phyloP scores from a whole-genome alignment of 2,113 vertebrate genomes.

The Aptenodytes forsteri region DNA sequence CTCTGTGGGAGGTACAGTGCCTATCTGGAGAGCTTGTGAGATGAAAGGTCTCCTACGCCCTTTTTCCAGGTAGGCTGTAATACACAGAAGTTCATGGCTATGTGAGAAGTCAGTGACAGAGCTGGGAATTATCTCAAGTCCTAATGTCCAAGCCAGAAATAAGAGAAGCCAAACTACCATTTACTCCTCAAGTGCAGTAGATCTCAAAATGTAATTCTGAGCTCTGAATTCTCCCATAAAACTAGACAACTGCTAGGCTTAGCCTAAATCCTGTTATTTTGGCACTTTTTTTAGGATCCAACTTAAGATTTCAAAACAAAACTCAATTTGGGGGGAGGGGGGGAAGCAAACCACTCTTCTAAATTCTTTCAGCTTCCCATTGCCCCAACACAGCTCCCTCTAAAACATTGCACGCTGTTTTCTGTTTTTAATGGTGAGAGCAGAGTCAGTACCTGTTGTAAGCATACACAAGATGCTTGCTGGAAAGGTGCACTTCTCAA shows the following conservation, averaged over 20 bases:
- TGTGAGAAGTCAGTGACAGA: not conserved
- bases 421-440: not conserved
- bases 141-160: not conserved
- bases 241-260: not conserved
- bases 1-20: not conserved
- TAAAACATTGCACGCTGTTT: not conserved
- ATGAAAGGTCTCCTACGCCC: not conserved
- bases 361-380: constrained; percentile 33
- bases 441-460: not conserved
- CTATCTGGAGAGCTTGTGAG: not conserved
- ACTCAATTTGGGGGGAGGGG: fast-evolving
- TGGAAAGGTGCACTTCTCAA: not conserved
- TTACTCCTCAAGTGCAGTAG: not conserved
- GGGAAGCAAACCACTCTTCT: not conserved
- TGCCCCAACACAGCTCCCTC: constrained; percentile 22
- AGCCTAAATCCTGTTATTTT: not conserved
- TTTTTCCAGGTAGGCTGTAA: not conserved
- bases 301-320: not conserved
- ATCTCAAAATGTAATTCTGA: not conserved
- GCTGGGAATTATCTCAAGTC: not conserved
- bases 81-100: not conserved
- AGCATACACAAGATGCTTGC: not conserved
- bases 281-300: not conserved
- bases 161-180: not conserved
- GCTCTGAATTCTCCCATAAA: not conserved